Conservation (phyloP, 2,113 vertebrate genomes). For the Osmerus eperlanus region DNA sequence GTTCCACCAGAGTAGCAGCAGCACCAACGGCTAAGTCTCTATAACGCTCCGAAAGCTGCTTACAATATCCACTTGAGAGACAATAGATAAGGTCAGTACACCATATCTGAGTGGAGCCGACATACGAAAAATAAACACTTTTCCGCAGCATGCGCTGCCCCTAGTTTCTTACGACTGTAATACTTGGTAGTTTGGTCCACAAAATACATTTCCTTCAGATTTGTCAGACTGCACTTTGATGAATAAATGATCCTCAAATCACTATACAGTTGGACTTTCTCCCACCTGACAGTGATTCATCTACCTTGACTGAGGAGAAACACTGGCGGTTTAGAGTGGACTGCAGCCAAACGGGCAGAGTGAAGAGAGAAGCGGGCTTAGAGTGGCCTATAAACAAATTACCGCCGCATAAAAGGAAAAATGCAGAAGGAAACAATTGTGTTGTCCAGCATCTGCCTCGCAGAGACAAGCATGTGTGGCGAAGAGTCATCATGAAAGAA, state of each 20-base stretch:
- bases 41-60: slow-evolving; percentile 67
- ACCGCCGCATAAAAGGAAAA: slow-evolving; percentile 54
- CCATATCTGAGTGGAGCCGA: slow-evolving; percentile 45
- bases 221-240: slow-evolving; percentile 22
- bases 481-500: slow-evolving; percentile 12
- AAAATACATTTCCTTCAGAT: slow-evolving; percentile 3
- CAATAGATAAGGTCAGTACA: slow-evolving; percentile 67
- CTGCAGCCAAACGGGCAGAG: slow-evolving; percentile 51
- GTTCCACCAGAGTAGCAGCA: slow-evolving; percentile 59
- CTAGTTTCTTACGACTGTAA: slow-evolving; percentile 1
- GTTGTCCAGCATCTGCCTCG: slow-evolving; percentile 51
- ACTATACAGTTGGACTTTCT: slow-evolving; percentile 34
- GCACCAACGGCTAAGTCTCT: slow-evolving; percentile 58
- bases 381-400: slow-evolving; percentile 64
- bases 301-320: slow-evolving; percentile 32
- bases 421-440: slow-evolving; percentile 54
- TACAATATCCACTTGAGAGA: slow-evolving; percentile 71
- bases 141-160: slow-evolving; percentile 25
- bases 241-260: slow-evolving; percentile 36
- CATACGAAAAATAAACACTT: slow-evolving; percentile 55
- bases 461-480: slow-evolving; percentile 54
- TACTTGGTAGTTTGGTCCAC: not conserved
- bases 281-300: slow-evolving; percentile 41
- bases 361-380: slow-evolving; percentile 54
- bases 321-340: slow-evolving; percentile 47